Conservation (phyloP, 2,113 vertebrate genomes). For the Sylvilagus bachmani region DNA sequence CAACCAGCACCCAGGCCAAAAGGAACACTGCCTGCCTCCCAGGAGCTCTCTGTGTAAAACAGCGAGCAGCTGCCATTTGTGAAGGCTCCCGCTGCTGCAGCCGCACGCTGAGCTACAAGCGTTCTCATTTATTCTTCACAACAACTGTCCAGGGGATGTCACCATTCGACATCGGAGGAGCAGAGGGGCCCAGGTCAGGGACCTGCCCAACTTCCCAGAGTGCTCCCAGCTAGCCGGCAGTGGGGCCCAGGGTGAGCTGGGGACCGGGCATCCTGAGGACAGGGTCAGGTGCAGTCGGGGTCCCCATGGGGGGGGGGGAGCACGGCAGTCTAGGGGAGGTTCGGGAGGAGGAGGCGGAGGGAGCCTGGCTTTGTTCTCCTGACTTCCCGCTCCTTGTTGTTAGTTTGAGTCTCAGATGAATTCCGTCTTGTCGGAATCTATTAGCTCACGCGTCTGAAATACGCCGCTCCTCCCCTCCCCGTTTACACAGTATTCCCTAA, state of each 20-base stretch:
- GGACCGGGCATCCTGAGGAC: not conserved
- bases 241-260: not conserved
- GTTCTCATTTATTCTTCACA: not conserved
- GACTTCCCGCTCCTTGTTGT: not conserved
- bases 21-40: not conserved
- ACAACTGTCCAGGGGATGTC: not conserved
- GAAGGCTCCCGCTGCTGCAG: not conserved
- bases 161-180: not conserved
- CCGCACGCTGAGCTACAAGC: not conserved
- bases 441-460: slow-evolving; percentile 34
- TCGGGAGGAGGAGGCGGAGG: not conserved
- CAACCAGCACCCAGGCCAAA: not conserved
- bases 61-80: slow-evolving; percentile 43
- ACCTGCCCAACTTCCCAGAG: not conserved
- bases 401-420: slow-evolving; percentile 11
- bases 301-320: not conserved
- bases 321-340: not conserved
- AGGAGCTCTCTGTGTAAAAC: not conserved
- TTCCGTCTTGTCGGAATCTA: not conserved
- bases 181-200: not conserved
- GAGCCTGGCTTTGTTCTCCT: slow-evolving; percentile 9
- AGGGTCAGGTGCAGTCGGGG: not conserved
- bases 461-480: not conserved
- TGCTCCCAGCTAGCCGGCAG: not conserved
- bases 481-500: not conserved